phyloP scores from a whole-genome alignment of 2,888 invertebrate genomes.

The Rosalia funebris region DNA sequence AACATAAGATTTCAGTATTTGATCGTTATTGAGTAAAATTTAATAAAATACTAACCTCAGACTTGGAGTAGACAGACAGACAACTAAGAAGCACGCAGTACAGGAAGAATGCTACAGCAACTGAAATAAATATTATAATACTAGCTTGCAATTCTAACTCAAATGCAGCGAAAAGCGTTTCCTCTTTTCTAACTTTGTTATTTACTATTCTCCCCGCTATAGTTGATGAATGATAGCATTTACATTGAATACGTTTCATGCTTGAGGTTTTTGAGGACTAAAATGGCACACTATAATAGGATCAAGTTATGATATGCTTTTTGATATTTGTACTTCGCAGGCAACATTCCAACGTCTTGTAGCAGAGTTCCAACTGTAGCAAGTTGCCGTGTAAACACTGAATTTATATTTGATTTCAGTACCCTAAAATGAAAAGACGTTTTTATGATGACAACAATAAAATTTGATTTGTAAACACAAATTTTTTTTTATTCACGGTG shows the following conservation, averaged over 20 bases:
- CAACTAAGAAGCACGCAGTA: conserved; percentile 39
- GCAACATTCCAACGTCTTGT: conserved; percentile 35
- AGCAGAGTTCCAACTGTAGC: conserved; percentile 31
- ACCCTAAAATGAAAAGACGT: conserved; percentile 7
- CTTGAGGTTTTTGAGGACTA: not conserved
- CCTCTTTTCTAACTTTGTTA: conserved; percentile 35
- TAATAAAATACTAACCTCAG: conserved; percentile 33
- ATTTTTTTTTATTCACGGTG: not conserved
- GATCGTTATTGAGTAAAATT: too few relatives aligned
- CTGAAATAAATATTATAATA: conserved; percentile 43
- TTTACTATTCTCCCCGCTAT: conserved; percentile 39
- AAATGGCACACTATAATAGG: not conserved
- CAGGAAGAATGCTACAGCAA: conserved; percentile 37
- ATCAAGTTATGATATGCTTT: not conserved
- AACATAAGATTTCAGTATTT: too few relatives aligned
- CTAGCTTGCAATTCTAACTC: conserved; percentile 39
- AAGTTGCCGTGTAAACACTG: conserved; percentile 34
- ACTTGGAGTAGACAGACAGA: conserved; percentile 28
- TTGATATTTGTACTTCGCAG: conserved; percentile 31
- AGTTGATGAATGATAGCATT: conserved; percentile 39
- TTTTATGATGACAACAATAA: not conserved
- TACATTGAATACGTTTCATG: conserved; percentile 34
- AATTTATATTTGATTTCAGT: conserved; percentile 26
- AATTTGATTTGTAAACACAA: too few relatives aligned
- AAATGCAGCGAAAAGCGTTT: conserved; percentile 32